Percentiles rank a stretch among this genome's conserved stretches.
phyloP scores from a whole-genome alignment of 2,888 invertebrate species.

The Drosophila neutralis region DNA sequence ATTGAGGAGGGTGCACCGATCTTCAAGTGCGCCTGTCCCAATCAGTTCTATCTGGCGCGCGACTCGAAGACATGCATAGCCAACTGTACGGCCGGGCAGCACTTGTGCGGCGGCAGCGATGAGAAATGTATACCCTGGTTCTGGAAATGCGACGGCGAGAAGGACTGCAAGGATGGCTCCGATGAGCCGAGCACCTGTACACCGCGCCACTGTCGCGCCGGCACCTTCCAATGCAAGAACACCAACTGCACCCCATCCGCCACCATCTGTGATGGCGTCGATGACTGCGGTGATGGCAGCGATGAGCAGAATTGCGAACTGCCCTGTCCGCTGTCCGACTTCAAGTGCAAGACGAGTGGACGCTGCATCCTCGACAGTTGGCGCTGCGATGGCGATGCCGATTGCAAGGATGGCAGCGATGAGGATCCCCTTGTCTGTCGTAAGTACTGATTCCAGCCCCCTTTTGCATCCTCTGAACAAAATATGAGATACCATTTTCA shows the following conservation, averaged over 20 bases:
- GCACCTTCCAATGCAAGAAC: constrained; percentile 97
- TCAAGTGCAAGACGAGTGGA: constrained; percentile 94
- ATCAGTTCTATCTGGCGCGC: constrained; percentile 93
- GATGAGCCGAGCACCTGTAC: constrained; percentile 95
- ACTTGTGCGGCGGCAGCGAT: constrained; percentile 87
- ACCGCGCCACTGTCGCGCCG: constrained; percentile 92
- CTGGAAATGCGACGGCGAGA: constrained; percentile 95
- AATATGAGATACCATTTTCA: neutral
- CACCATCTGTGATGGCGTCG: constrained; percentile 96
- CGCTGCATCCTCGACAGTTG: constrained; percentile 95
- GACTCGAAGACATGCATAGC: constrained; percentile 95
- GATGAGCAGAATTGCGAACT: constrained; percentile 94
- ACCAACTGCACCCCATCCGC: constrained; percentile 96
- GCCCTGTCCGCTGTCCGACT: constrained; percentile 94
- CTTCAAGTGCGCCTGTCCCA: constrained; percentile 96
- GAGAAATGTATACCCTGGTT: constrained; percentile 92
- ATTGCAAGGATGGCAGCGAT: constrained; percentile 96
- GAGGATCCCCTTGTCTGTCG: constrained; percentile 95
- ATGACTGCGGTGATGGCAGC: constrained; percentile 96
- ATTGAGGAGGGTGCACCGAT: constrained; percentile 92
- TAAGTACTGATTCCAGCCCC: constrained; percentile 83
- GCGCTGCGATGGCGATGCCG: constrained; percentile 98
- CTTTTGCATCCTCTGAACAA: no score
- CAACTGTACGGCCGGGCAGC: constrained; percentile 93
- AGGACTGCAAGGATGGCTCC: constrained; percentile 95